phyloP scores from a whole-genome alignment of 2,113 vertebrate species.

The Epinephelus lanceolatus region DNA sequence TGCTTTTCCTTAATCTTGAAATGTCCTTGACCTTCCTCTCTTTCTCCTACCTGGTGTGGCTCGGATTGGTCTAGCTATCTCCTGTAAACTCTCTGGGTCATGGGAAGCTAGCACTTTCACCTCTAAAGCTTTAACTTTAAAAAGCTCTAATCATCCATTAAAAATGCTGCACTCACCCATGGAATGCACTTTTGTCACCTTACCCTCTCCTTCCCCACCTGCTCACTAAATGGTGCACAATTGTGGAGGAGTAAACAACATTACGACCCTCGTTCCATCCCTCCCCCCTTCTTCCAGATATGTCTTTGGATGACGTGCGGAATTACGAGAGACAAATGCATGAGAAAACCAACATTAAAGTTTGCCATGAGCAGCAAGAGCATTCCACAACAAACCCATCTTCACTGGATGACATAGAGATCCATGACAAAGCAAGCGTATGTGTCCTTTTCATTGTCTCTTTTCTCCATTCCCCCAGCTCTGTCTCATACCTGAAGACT shows the following conservation, averaged over 20 bases:
- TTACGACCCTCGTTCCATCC: slow-evolving; percentile 77
- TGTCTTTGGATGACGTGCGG: slow-evolving; percentile 98
- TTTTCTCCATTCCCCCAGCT: slow-evolving; percentile 26
- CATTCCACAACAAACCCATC: slow-evolving; percentile 90
- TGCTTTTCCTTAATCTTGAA: slow-evolving; percentile 41
- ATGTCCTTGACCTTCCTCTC: slow-evolving; percentile 30
- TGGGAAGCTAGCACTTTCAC: slow-evolving; percentile 39
- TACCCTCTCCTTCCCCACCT: slow-evolving; percentile 50
- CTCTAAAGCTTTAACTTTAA: slow-evolving; percentile 30
- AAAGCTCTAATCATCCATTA: background rate
- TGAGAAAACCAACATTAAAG: slow-evolving; percentile 99
- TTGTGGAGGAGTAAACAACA: slow-evolving; percentile 87
- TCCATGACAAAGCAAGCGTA: slow-evolving; percentile 96
- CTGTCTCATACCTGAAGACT: slow-evolving; percentile 50
- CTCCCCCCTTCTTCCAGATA: slow-evolving; percentile 94
- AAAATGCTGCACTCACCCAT: background rate
- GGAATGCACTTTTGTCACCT: slow-evolving; percentile 57
- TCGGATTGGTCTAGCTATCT: slow-evolving; percentile 42
- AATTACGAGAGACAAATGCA: slow-evolving; percentile 99
- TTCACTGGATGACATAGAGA: slow-evolving; percentile 95
- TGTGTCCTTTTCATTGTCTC: slow-evolving; percentile 82
- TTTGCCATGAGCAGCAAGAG: slow-evolving; percentile 92
- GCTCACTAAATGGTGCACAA: slow-evolving; percentile 53
- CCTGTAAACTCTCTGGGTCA: slow-evolving; percentile 29
- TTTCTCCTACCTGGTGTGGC: slow-evolving; percentile 42